These are phyloP conservation scores for Nestor notabilis DNA, from an alignment of 2,113 vertebrate genomes.

Conservation along the genomic window DNA sequence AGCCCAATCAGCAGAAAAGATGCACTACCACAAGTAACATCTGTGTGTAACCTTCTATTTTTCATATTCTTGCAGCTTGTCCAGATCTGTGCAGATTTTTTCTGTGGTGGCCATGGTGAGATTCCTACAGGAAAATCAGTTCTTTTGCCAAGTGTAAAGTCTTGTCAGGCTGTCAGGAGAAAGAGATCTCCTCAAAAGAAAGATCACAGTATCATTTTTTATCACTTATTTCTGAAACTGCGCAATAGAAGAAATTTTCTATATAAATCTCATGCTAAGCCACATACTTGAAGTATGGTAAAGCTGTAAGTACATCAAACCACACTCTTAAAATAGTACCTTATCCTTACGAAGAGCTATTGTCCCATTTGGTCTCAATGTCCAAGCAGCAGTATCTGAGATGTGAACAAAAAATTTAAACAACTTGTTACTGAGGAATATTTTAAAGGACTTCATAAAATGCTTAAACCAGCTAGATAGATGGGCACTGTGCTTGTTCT, in stretches of 20 bases:
- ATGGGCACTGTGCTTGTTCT: not conserved
- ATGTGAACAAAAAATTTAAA: not conserved
- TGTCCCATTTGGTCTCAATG: not conserved
- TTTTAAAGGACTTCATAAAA: not conserved
- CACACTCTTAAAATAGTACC: not conserved
- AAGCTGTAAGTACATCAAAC: not conserved
- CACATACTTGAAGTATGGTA: not conserved
- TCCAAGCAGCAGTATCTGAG: not conserved
- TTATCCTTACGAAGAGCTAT: not conserved
- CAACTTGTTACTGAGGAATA: not conserved
- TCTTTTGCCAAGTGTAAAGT: not conserved
- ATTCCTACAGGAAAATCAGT: not conserved
- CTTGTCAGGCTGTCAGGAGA: not conserved
- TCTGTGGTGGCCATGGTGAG: not conserved
- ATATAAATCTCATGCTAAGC: not conserved
- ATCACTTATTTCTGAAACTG: not conserved
- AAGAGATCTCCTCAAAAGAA: not conserved
- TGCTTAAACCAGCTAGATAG: not conserved
- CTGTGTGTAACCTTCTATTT: fast-evolving
- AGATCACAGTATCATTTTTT: not conserved
- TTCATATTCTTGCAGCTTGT: not conserved
- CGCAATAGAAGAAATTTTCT: not conserved
- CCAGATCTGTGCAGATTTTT: not conserved
- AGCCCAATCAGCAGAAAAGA: not conserved
- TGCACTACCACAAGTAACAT: fast-evolving